Conservation (phyloP, 1,140 invertebrate genomes). For the Notospermus geniculatus region DNA sequence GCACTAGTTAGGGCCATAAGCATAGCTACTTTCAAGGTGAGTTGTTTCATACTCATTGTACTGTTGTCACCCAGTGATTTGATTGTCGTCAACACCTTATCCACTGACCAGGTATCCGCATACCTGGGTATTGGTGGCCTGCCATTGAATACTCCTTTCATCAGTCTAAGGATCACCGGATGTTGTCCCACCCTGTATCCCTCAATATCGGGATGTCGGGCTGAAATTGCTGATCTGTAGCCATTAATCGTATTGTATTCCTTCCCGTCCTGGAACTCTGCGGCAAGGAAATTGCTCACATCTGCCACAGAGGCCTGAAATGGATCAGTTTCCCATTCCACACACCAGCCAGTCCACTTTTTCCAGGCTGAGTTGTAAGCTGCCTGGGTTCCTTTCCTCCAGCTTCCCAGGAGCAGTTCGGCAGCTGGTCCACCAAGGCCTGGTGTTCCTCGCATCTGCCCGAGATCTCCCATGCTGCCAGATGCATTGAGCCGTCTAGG, state of each 20-base stretch:
- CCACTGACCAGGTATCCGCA: conserved; percentile 8
- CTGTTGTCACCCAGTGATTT: not conserved
- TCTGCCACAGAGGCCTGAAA: conserved; percentile 17
- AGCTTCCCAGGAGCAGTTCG: conserved; percentile 5
- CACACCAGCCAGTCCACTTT: conserved; percentile 24
- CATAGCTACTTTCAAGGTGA: not conserved
- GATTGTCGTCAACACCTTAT: not conserved
- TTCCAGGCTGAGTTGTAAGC: conserved; percentile 22
- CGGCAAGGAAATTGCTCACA: conserved; percentile 15
- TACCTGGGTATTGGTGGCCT: conserved; percentile 16
- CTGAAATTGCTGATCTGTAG: conserved; percentile 20
- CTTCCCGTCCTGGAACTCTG: conserved; percentile 8
- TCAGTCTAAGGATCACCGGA: conserved; percentile 7
- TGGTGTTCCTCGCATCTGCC: not conserved
- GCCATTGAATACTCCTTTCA: conserved; percentile 14
- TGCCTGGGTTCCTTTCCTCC: conserved; percentile 10
- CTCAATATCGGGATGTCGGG: conserved; percentile 12
- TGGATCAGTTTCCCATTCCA: conserved; percentile 15
- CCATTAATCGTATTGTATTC: conserved; percentile 16
- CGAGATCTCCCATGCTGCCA: conserved; percentile 19
- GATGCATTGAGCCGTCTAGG: not conserved
- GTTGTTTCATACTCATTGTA: not conserved
- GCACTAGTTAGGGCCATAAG: conserved; percentile 10
- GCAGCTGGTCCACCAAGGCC: conserved; percentile 16
- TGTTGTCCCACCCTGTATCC: conserved; percentile 14